These are phyloP conservation scores for Drosophila planitibia DNA, from an alignment of 2,888 invertebrate genomes.

Conservation along the genomic window DNA sequence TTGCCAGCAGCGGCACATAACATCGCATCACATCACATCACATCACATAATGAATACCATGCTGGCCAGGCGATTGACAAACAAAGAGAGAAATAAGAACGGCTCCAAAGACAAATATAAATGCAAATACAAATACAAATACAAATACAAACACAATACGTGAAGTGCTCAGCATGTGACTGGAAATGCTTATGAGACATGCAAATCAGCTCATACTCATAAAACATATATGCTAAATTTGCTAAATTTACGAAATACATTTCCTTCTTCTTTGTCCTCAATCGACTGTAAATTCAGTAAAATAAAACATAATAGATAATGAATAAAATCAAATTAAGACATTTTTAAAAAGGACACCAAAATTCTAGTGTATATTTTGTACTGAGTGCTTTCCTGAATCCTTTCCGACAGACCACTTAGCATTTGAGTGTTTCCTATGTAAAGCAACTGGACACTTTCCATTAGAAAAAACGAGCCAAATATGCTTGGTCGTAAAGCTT, in stretches of 20 bases:
- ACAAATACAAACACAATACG: constrained; percentile 30
- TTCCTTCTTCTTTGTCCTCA: neutral
- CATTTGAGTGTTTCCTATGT: neutral
- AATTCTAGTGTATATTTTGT: neutral
- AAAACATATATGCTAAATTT: neutral
- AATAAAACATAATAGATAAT: neutral
- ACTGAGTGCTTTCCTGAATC: neutral
- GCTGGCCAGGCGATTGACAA: constrained; percentile 37
- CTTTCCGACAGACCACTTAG: neutral
- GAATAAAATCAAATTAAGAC: neutral
- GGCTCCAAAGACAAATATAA: constrained; percentile 34
- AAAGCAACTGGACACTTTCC: constrained; percentile 12
- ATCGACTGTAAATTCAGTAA: neutral
- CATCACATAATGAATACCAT: constrained; percentile 40
- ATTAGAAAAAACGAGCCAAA: constrained; percentile 1
- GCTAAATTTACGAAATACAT: neutral
- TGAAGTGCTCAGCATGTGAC: constrained; percentile 31
- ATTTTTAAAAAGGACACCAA: neutral
- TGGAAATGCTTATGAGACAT: constrained; percentile 39
- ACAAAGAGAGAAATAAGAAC: constrained; percentile 22
- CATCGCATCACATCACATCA: neutral
- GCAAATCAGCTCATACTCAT: constrained; percentile 29
- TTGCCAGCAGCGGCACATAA: neutral
- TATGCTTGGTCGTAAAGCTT: constrained; percentile 7
- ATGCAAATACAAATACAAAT: constrained; percentile 23